phyloP scores from a whole-genome alignment of 1,140 invertebrate genomes.

The Temnothorax nylanderi region DNA sequence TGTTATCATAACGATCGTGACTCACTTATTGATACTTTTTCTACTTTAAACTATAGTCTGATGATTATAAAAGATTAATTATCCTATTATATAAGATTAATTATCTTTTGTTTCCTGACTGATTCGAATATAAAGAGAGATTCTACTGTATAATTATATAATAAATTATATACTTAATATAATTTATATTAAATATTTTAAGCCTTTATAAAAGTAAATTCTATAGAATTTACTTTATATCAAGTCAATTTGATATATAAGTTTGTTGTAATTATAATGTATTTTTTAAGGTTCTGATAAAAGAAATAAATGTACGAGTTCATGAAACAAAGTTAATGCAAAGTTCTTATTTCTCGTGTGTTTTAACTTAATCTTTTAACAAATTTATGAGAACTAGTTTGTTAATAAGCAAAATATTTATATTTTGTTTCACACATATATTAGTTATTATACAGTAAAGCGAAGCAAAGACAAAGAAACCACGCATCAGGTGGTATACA shows the following conservation, averaged over 20 bases:
- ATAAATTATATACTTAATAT: neutral
- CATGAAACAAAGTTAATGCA: neutral
- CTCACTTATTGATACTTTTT: no score
- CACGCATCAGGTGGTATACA: neutral
- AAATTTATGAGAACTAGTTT: neutral
- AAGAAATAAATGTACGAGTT: neutral
- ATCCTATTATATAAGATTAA: neutral
- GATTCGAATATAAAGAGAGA: neutral
- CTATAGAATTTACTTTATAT: no score
- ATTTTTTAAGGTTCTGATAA: neutral
- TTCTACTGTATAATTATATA: neutral
- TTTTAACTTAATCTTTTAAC: neutral
- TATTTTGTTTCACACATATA: neutral
- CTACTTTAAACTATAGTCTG: neutral
- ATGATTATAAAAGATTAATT: neutral
- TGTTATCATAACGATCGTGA: no score
- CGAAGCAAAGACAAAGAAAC: neutral
- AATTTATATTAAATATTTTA: slow-evolving; percentile 3
- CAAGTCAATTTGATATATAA: neutral
- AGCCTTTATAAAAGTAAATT: neutral
- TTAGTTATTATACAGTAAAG: neutral
- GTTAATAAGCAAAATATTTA: neutral
- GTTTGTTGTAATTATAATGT: neutral
- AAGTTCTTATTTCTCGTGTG: no score
- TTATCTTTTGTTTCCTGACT: neutral